Conservation (phyloP, 2,797 vertebrate genomes). For the Otolemur crassicaudatus region DNA sequence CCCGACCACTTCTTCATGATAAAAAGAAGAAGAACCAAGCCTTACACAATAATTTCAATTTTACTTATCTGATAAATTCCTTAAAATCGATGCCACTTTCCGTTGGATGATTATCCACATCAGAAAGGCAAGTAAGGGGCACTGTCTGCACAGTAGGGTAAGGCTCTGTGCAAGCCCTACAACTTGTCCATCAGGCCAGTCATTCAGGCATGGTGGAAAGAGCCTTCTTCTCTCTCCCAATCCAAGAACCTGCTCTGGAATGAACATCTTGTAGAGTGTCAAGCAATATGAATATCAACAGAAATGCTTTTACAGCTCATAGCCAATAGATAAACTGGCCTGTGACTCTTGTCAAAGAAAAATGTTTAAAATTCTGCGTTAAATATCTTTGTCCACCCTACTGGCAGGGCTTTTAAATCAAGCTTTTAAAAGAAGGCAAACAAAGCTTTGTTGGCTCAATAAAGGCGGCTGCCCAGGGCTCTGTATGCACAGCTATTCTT, state of each 20-base stretch:
- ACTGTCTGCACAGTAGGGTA: background rate
- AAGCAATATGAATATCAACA: background rate
- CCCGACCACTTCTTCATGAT: background rate
- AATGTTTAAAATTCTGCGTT: constrained; percentile 18
- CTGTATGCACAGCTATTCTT: background rate
- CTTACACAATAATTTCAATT: background rate
- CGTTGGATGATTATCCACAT: background rate
- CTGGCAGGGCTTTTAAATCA: background rate
- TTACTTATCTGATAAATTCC: background rate
- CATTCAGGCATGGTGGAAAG: background rate
- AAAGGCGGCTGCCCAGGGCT: background rate
- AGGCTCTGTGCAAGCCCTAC: background rate
- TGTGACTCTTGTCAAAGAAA: constrained; percentile 52
- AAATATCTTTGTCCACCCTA: background rate
- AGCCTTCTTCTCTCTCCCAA: background rate
- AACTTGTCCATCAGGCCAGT: background rate
- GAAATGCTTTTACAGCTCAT: background rate
- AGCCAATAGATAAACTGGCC: background rate
- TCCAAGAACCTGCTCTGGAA: background rate
- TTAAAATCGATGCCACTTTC: background rate
- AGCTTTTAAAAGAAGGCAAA: constrained; percentile 49
- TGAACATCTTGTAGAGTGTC: background rate
- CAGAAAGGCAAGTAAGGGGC: background rate
- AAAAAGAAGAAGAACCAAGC: background rate
- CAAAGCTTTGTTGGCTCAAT: constrained; percentile 12